Conservation (phyloP, 2,113 vertebrate species). For the Scomber japonicus region DNA sequence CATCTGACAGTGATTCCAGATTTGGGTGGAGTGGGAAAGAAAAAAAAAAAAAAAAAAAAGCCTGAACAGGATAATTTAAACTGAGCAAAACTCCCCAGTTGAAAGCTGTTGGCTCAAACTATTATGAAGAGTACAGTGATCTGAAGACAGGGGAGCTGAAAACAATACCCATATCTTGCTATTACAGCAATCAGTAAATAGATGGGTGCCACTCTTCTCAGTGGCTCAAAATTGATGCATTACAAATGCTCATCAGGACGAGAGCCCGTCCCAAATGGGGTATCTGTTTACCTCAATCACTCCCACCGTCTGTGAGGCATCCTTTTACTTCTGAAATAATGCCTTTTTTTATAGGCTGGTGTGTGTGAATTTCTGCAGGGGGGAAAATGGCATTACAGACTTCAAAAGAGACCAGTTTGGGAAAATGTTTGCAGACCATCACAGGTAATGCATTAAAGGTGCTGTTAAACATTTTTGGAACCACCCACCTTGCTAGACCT, state of each 20-base stretch:
- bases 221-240: conserved; percentile 62
- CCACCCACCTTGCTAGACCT: conserved; percentile 45
- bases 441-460: conserved; percentile 63
- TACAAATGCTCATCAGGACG: conserved; percentile 67
- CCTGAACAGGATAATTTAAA: conserved; percentile 49
- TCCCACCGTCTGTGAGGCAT: conserved; percentile 38
- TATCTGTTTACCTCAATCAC: conserved; percentile 64
- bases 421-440: conserved; percentile 72
- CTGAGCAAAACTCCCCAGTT: conserved; percentile 47
- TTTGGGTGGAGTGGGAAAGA: conserved; percentile 54
- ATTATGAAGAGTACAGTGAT: conserved; percentile 38
- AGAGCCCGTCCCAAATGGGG: conserved; percentile 31
- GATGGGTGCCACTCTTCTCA: conserved; percentile 57
- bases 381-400: conserved; percentile 4
- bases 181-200: conserved; percentile 70
- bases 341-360: conserved; percentile 22
- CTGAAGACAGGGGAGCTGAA: conserved; percentile 45
- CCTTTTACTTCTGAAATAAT: conserved; percentile 46
- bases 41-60: conserved; percentile 40
- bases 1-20: conserved; percentile 81
- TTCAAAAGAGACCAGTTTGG: conserved; percentile 55
- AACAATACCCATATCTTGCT: conserved; percentile 62
- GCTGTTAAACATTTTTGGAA: conserved; percentile 57
- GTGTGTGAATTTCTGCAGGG: conserved; percentile 39
- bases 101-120: conserved; percentile 53